Conservation (phyloP, 1,140 invertebrate species). For the Drosophila quadrilineata region DNA sequence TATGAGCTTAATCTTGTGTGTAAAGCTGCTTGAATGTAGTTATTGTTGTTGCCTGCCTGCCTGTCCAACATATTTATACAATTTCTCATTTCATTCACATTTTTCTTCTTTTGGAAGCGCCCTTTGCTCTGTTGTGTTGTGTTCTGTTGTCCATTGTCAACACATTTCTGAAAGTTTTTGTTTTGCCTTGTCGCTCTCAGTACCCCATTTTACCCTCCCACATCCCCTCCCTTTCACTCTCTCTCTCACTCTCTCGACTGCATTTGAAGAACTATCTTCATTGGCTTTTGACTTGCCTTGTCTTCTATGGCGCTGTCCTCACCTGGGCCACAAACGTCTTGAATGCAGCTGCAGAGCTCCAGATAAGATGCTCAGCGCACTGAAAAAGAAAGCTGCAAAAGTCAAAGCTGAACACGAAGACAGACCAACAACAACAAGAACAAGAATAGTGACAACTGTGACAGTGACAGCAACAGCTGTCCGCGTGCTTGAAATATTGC, state of each 20-base stretch:
- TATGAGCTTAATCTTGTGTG: slow-evolving; percentile 60
- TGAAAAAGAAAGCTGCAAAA: slow-evolving; percentile 29
- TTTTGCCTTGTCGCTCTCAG: slow-evolving; percentile 31
- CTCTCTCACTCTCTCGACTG: too few relatives aligned
- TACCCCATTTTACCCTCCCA: slow-evolving; percentile 37
- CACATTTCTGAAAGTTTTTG: slow-evolving; percentile 24
- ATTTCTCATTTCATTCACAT: slow-evolving; percentile 73
- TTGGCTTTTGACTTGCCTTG: slow-evolving; percentile 46
- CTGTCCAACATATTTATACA: slow-evolving; percentile 70
- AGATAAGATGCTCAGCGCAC: slow-evolving; percentile 62
- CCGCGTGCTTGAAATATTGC: not conserved
- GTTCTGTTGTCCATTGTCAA: slow-evolving; percentile 35
- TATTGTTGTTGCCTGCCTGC: slow-evolving; percentile 24
- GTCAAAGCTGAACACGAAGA: slow-evolving; percentile 19
- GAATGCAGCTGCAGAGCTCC: slow-evolving; percentile 46
- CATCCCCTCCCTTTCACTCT: too few relatives aligned
- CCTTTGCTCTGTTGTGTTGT: slow-evolving; percentile 3
- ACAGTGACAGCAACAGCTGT: slow-evolving; percentile 4
- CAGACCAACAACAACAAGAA: not conserved
- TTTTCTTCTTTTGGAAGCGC: slow-evolving; percentile 20
- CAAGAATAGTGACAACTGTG: slow-evolving; percentile 10
- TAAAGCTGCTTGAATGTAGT: slow-evolving; percentile 23
- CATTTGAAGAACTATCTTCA: slow-evolving; percentile 54
- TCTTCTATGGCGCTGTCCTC: slow-evolving; percentile 14
- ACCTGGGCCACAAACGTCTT: not conserved